A percentile compares a stretch with the other conserved stretches of the same genome.
These are phyloP conservation scores for Caenorhabditis zanzibari DNA, from an alignment of 2,888 invertebrate species.

Conservation along the genomic window DNA sequence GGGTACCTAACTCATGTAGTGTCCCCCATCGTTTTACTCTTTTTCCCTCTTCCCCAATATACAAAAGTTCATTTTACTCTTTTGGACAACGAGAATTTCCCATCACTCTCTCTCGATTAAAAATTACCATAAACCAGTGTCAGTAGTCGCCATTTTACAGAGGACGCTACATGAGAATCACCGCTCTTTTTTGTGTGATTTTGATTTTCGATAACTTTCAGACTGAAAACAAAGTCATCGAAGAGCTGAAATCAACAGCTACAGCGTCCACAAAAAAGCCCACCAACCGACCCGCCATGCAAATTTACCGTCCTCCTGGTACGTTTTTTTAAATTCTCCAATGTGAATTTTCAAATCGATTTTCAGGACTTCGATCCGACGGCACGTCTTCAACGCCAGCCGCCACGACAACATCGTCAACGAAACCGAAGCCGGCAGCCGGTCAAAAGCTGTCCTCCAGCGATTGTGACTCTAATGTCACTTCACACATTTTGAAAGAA, in stretches of 20 bases:
- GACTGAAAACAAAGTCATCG: conserved; percentile 50
- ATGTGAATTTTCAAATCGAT: not conserved
- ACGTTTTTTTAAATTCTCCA: conserved; percentile 2
- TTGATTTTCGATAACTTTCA: conserved; percentile 36
- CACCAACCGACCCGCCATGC: conserved; percentile 77
- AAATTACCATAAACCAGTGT: conserved; percentile 59
- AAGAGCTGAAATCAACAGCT: conserved; percentile 46
- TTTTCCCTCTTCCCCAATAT: conserved; percentile 1
- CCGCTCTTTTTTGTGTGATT: conserved; percentile 42
- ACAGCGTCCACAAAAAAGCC: conserved; percentile 67
- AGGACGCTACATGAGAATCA: conserved; percentile 16
- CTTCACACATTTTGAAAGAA: conserved; percentile 60
- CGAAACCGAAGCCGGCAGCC: conserved; percentile 75
- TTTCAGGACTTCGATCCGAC: conserved; percentile 68
- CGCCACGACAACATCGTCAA: conserved; percentile 53
- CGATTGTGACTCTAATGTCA: conserved; percentile 63
- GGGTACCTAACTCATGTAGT: conserved; percentile 2
- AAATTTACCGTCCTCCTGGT: conserved; percentile 81
- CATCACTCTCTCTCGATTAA: conserved; percentile 7
- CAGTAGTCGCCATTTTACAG: conserved; percentile 28
- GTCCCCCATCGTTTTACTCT: conserved; percentile 3
- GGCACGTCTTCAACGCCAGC: conserved; percentile 55
- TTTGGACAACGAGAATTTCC: conserved; percentile 13
- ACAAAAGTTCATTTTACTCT: conserved; percentile 50
- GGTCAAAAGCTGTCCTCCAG: conserved; percentile 75